phyloP scores from a whole-genome alignment of 64 coral and sea anemone genomes.

The Dendrophyllia cribrosa region DNA sequence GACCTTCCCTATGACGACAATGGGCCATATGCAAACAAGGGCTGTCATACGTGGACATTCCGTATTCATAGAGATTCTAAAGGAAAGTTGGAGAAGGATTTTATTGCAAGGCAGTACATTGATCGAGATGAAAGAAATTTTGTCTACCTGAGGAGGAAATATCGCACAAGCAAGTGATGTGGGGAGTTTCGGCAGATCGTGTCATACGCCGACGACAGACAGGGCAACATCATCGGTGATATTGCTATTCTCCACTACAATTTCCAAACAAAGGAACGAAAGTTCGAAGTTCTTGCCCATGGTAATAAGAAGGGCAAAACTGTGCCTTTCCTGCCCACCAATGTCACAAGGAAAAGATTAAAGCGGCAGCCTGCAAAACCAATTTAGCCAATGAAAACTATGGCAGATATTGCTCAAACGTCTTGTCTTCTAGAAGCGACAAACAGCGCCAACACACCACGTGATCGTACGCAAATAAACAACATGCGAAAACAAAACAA shows the following conservation, averaged over 20 bases:
- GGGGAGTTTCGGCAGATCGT: slow-evolving; percentile 64
- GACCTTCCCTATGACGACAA: slow-evolving; percentile 73
- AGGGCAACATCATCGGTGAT: not conserved
- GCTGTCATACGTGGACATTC: slow-evolving; percentile 51
- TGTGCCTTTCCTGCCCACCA: slow-evolving; percentile 64
- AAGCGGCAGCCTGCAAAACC: slow-evolving; percentile 25
- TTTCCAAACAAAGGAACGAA: slow-evolving; percentile 49
- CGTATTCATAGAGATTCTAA: slow-evolving; percentile 15
- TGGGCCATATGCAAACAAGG: slow-evolving; percentile 64
- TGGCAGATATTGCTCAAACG: slow-evolving; percentile 27
- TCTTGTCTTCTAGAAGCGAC: slow-evolving; percentile 53
- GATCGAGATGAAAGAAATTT: not conserved
- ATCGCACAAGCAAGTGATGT: slow-evolving; percentile 58
- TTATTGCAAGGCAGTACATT: slow-evolving; percentile 35
- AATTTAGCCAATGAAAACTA: slow-evolving; percentile 67
- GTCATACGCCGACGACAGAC: slow-evolving; percentile 47
- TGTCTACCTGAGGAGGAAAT: slow-evolving; percentile 32
- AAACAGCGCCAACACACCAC: slow-evolving; percentile 47
- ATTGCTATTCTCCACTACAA: slow-evolving; percentile 62
- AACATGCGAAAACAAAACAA: slow-evolving; percentile 56
- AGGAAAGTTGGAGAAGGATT: slow-evolving; percentile 26
- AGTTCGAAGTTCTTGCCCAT: slow-evolving; percentile 55
- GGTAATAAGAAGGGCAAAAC: slow-evolving; percentile 72
- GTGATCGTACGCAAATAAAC: slow-evolving; percentile 71
- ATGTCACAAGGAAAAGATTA: slow-evolving; percentile 46